Base-by-base conservation (phyloP, 2,113 vertebrate species). In the Hypanus sabinus region DNA sequence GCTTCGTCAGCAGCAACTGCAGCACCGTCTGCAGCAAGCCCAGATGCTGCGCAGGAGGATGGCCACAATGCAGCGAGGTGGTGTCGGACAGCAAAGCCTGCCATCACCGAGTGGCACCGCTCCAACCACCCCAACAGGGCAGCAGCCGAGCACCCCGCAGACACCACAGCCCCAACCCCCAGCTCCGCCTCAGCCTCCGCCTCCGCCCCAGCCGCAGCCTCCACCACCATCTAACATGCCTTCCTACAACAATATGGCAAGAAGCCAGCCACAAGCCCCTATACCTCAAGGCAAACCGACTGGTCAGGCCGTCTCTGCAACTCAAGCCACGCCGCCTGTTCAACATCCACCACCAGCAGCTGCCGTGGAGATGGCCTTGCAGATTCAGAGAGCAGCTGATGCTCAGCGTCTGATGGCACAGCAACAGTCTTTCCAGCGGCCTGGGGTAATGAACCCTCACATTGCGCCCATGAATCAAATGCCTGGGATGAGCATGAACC, bases 311-410 rank as follows among this genome's bases (percentile, higher is more conserved):
- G 96, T 97, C 88, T 96, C 97, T 16, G 96, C 97, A 0, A 97
- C 97, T 81, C 97, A 97, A 95, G 95, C 96, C 16, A 94, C 96
- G 46, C 95, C 96, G 93, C 94, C 96, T 0, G 96, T 97, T 0
- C 96, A 97, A 75, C 97, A 96, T 30, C 98, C 98, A 0, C 99
- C 99, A 57, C 99, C 99, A n/a, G 97, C 97, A 0, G 98, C 98
- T n/a, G 99, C 99, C 0, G 98, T 99, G 94, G 99, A 99, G 95
- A 98, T 99, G 94, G 98, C 99, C 9, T 98, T 99, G 98, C 98
- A 99, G 97, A 99, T 99, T 95, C 98, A 99, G 95, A 97, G 98
- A 95, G 98, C 98, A 10, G 99, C 99, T 0, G 98, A 99, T 93
- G 98, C 98, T 6, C 98, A 99, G 95, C 97, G 98, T 95, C 98